Conservation (phyloP, 2,113 vertebrate genomes). For the Anthoscopus minutus region DNA sequence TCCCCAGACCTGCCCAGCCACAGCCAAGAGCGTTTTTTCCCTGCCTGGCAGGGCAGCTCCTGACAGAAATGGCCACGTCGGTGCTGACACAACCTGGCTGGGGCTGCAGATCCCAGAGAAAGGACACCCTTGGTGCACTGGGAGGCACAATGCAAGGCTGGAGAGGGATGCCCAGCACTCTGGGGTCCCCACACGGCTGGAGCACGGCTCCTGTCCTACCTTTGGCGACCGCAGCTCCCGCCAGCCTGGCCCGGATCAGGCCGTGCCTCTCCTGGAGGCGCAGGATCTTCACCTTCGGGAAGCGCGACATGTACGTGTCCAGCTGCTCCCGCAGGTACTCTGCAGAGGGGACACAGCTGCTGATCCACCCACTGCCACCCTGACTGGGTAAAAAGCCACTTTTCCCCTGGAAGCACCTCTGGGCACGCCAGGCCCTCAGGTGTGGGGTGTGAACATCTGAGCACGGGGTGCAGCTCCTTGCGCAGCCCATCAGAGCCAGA, state of each 20-base stretch:
- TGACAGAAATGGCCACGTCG: fast-evolving
- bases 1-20: not conserved
- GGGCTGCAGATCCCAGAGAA: fast-evolving
- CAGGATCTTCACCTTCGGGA: conserved; percentile 89
- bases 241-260: conserved; percentile 89
- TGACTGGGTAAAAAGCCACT: fast-evolving
- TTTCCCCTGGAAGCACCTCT: not conserved
- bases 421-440: not conserved
- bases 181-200: not conserved
- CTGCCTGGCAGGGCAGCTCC: not conserved
- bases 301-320: conserved; percentile 84
- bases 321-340: conserved; percentile 85
- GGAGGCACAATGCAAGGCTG: not conserved
- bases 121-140: fast-evolving
- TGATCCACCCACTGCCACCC: too few relatives aligned
- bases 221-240: conserved; percentile 81
- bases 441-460: not conserved
- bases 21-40: fast-evolving
- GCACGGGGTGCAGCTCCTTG: fast-evolving
- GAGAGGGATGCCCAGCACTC: too few relatives aligned
- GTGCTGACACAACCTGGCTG: fast-evolving
- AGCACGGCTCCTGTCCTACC: conserved; percentile 51
- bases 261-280: conserved; percentile 88
- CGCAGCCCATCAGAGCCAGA: not conserved
- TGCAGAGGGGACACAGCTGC: not conserved